Conservation (phyloP, 2,797 vertebrate genomes). For the Darevskia nairensis region DNA sequence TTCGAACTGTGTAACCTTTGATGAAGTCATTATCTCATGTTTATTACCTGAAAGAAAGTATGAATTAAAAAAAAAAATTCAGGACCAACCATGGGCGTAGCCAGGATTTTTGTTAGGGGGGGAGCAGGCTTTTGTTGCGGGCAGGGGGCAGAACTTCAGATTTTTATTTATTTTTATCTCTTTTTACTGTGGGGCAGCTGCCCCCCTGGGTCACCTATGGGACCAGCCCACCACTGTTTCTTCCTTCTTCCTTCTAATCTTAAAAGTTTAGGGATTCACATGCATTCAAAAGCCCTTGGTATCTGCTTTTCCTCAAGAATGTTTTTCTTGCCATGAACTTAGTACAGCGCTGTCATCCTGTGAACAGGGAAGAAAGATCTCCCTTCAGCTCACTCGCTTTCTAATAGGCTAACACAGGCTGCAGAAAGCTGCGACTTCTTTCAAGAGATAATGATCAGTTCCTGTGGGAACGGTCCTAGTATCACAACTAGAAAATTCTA, state of each 20-base stretch:
- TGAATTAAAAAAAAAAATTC: neutral
- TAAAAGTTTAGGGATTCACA: neutral
- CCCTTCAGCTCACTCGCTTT: neutral
- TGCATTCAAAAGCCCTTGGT: constrained; percentile 45
- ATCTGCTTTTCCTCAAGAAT: neutral
- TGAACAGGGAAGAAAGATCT: neutral
- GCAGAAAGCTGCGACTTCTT: constrained; percentile 1
- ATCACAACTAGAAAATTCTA: constrained; percentile 39
- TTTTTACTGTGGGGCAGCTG: too few relatives aligned
- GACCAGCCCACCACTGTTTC: too few relatives aligned
- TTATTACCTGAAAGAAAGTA: neutral
- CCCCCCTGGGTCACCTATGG: too few relatives aligned
- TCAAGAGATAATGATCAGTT: constrained; percentile 17
- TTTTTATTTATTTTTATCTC: too few relatives aligned
- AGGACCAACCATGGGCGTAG: too few relatives aligned
- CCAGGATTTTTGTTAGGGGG: too few relatives aligned
- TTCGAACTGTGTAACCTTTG: neutral
- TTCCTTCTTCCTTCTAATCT: neutral
- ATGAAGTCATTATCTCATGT: neutral
- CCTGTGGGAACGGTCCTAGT: neutral
- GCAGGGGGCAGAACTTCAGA: too few relatives aligned
- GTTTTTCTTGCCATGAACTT: constrained; percentile 15
- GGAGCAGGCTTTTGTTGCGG: too few relatives aligned
- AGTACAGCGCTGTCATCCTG: neutral
- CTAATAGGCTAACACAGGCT: neutral